Evolutionary conservation across 2,888 invertebrate genomes (phyloP).

Genomic region (Drosophila macrospina): DNA sequence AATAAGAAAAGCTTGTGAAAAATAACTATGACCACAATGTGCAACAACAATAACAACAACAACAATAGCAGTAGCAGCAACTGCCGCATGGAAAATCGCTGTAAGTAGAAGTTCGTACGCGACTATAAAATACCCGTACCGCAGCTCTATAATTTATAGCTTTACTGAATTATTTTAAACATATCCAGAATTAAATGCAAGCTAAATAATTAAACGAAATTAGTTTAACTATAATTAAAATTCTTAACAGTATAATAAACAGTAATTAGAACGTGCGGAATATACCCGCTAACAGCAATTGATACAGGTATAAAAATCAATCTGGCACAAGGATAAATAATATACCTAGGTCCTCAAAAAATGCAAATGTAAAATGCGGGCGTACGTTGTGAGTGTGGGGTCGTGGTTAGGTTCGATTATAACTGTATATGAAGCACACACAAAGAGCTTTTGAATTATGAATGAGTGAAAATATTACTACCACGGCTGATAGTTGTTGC

Average conservation of each 20-base stretch:
- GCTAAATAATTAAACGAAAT: background rate
- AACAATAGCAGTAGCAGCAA: constrained; percentile 27
- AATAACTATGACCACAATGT: constrained; percentile 54
- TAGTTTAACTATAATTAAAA: background rate
- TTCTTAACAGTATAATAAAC: too few species aligned
- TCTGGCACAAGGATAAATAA: constrained; percentile 73
- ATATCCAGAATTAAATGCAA: too few species aligned
- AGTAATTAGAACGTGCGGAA: background rate
- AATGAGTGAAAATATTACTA: constrained; percentile 39
- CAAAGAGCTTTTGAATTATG: constrained; percentile 54
- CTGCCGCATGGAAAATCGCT: constrained; percentile 6
- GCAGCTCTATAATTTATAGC: too few species aligned
- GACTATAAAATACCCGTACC: background rate
- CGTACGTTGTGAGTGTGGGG: constrained; percentile 17
- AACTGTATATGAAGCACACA: constrained; percentile 36
- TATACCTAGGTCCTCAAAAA: constrained; percentile 32
- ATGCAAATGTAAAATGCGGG: constrained; percentile 29
- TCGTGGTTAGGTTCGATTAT: constrained; percentile 22
- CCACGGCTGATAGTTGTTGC: constrained; percentile 17
- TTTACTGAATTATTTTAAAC: too few species aligned
- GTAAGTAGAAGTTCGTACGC: constrained; percentile 7
- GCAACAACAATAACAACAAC: constrained; percentile 34
- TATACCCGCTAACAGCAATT: background rate
- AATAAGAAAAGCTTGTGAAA: constrained; percentile 58
- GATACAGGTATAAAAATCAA: constrained; percentile 57